Evolutionary conservation across 2,888 invertebrate species (phyloP).

Genomic region (Muschampia plurimacula): DNA sequence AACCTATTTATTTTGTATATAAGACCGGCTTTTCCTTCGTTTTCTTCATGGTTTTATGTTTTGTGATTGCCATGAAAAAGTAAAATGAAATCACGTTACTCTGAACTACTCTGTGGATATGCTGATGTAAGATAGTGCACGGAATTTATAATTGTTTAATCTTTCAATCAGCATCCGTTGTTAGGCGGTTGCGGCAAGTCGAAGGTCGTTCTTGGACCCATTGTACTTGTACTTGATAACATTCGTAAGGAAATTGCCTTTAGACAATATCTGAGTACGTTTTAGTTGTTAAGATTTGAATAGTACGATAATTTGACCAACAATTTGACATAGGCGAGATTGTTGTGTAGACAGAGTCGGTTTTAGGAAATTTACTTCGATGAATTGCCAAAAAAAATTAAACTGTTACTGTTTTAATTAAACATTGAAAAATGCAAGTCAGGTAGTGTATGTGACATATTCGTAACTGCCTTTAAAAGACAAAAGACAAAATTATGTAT

Average conservation of each 20-base stretch:
- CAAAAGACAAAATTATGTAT: too few relatives aligned
- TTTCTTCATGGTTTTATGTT: neutral
- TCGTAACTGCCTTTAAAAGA: too few relatives aligned
- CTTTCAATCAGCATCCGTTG: conserved; percentile 38
- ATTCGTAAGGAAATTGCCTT: conserved; percentile 10
- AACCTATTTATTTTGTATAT: too few relatives aligned
- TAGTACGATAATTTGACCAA: neutral
- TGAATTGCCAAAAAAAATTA: too few relatives aligned
- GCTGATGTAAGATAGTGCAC: conserved; percentile 31
- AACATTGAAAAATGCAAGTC: too few relatives aligned
- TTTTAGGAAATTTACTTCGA: too few relatives aligned
- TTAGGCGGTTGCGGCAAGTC: conserved; percentile 1
- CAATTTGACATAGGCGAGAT: neutral
- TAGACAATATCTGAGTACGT: conserved; percentile 9
- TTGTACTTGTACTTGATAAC: conserved; percentile 17
- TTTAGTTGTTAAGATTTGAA: neutral
- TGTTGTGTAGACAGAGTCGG: too few relatives aligned
- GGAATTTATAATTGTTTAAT: conserved; percentile 40
- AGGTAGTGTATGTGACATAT: too few relatives aligned
- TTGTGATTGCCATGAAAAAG: neutral
- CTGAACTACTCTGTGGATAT: conserved; percentile 22
- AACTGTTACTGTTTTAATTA: too few relatives aligned
- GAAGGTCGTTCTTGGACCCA: conserved; percentile 32
- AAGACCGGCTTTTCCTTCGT: too few relatives aligned
- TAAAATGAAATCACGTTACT: neutral